A percentile compares a stretch with the other conserved stretches of the same genome.
Conservation (phyloP, 2,113 vertebrate species). For the Callochromis pleurospilus region DNA sequence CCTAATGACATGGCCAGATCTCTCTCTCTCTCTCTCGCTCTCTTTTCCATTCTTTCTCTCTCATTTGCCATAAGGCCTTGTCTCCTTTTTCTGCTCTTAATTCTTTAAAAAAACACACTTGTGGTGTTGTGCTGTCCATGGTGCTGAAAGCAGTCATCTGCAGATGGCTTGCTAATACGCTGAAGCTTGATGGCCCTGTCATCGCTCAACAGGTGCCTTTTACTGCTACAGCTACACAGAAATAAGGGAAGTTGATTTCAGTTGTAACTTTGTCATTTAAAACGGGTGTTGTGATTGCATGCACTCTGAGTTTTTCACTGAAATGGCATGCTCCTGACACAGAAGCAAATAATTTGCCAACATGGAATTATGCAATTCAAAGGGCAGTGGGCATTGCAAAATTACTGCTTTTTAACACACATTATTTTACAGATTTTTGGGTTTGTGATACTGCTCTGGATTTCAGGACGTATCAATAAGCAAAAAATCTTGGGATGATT, state of each 20-base stretch:
- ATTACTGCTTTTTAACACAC: background rate
- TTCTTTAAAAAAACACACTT: background rate
- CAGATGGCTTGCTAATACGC: background rate
- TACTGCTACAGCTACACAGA: background rate
- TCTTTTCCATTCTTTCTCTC: background rate
- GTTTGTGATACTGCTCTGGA: background rate
- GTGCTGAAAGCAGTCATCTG: conserved; percentile 49
- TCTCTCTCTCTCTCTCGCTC: background rate
- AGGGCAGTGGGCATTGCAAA: background rate
- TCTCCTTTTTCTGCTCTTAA: background rate
- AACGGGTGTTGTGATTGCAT: background rate
- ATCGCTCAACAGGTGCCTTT: conserved; percentile 52
- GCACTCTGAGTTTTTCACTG: background rate
- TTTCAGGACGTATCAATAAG: background rate
- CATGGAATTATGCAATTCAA: background rate
- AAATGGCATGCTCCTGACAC: background rate
- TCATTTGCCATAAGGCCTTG: background rate
- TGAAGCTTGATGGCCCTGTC: conserved; percentile 3
- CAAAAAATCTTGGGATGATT: background rate
- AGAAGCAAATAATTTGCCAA: background rate
- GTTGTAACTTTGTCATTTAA: background rate
- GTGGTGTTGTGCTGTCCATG: conserved; percentile 38
- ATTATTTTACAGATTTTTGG: background rate
- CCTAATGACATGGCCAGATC: conserved; percentile 54
- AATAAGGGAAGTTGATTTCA: background rate